Base-by-base conservation (phyloP, 2,797 vertebrate genomes). In the Enteromius fasciolatus region DNA sequence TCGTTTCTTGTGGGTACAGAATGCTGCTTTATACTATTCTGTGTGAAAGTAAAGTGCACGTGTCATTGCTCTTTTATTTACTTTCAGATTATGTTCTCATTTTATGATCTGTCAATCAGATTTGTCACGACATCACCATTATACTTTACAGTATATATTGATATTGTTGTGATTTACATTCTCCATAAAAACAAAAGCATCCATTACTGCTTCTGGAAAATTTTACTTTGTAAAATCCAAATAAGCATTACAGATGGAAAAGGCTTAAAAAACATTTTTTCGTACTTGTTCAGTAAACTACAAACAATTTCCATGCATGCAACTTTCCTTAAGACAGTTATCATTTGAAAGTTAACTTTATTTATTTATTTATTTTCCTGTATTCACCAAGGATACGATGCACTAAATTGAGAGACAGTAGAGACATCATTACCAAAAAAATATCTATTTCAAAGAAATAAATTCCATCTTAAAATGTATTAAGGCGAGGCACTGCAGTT, bases 101-200 rank as follows among this genome's bases (percentile, higher is more conserved):
- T 75, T 31, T 70, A 66, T 28, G 85, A 87, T 83, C 48, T 72
- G 82, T 88, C 87, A 87, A 50, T 54, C 25, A 50, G 14, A 69
- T 69, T 11, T 11, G 12, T 80, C 39, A 57, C 5, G 3, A 80
- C 25, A 57, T 70, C 7, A 7, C 52, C 23, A 31, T 3, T 46
- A 8, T 33, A 54, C 44, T 54, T 36, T 7, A 9, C 39, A 9
- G 8, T 39, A 39, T 1, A 68, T 52, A 68, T 11, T 68, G 5
- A 68, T 39, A 68, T 11, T 68, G 2, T 36, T 52, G 23, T 52
- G 18, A 54, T 14, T 4, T 18, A 18, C 48, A 50, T 50, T 5
- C 17, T 50, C 17, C 17, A 41, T 41, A 2, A 41, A 41, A 41
- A 41, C 41, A 44, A 2, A 44, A 44, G 41, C 41, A 44, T 44